Conservation (phyloP, 2,113 vertebrate species). For the Caranx melampygus region DNA sequence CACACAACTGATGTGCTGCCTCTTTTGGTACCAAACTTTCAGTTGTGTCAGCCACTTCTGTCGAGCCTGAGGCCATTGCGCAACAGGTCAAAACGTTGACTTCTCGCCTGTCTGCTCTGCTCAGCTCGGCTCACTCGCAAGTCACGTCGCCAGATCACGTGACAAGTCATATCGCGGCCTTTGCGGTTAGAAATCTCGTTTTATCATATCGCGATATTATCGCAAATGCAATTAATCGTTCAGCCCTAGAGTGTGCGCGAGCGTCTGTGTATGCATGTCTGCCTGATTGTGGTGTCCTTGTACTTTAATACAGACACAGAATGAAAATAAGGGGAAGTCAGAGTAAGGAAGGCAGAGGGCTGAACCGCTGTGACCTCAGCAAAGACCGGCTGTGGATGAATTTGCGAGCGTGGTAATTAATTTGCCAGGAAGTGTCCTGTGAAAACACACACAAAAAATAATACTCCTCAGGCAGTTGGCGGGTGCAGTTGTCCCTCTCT, state of each 20-base stretch:
- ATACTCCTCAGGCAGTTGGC: background rate
- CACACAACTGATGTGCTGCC: no score
- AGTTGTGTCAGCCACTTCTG: no score
- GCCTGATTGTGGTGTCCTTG: conserved; percentile 55
- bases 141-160: no score
- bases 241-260: conserved; percentile 36
- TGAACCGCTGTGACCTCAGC: conserved; percentile 11
- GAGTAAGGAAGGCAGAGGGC: conserved; percentile 40
- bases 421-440: conserved; percentile 26
- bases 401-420: conserved; percentile 34
- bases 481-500: background rate
- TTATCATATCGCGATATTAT: no score
- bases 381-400: conserved; percentile 19
- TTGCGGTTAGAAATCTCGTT: no score
- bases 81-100: no score
- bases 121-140: no score
- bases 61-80: no score
- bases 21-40: no score
- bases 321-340: conserved; percentile 49
- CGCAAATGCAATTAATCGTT: no score
- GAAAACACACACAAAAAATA: conserved; percentile 10
- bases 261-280: conserved; percentile 14
- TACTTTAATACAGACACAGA: conserved; percentile 49
- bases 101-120: no score
- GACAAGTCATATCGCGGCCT: no score